Evolutionary conservation across 2,797 vertebrate genomes (phyloP).

Genomic region (Oryzias sinensis): DNA sequence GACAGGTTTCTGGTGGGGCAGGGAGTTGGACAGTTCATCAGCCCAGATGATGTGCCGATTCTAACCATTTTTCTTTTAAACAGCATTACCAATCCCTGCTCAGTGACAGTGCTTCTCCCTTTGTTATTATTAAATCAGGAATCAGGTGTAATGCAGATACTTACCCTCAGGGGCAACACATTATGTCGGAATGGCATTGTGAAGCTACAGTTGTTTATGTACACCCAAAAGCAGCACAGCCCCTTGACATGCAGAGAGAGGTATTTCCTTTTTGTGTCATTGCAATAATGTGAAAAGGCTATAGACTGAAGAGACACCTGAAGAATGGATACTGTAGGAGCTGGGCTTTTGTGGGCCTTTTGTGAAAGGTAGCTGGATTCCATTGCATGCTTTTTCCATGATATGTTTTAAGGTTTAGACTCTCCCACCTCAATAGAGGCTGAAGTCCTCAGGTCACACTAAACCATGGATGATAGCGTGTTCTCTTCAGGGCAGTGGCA

Average conservation of each 20-base stretch:
- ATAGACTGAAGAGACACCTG: slow-evolving; percentile 61
- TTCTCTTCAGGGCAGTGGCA: slow-evolving; percentile 77
- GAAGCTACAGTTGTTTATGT: slow-evolving; percentile 74
- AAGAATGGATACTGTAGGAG: slow-evolving; percentile 59
- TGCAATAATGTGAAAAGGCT: slow-evolving; percentile 76
- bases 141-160: slow-evolving; percentile 50
- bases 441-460: slow-evolving; percentile 37
- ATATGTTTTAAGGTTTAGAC: slow-evolving; percentile 67
- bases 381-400: slow-evolving; percentile 77
- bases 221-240: slow-evolving; percentile 75
- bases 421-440: slow-evolving; percentile 52
- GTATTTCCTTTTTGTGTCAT: slow-evolving; percentile 67
- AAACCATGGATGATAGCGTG: slow-evolving; percentile 78
- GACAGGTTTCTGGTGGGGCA: slow-evolving; percentile 53
- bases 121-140: slow-evolving; percentile 50
- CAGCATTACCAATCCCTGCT: slow-evolving; percentile 67
- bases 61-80: slow-evolving; percentile 59
- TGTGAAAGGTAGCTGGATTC: slow-evolving; percentile 72
- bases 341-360: slow-evolving; percentile 43
- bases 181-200: slow-evolving; percentile 68
- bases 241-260: slow-evolving; percentile 80
- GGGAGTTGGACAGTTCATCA: slow-evolving; percentile 58
- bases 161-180: slow-evolving; percentile 54
- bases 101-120: slow-evolving; percentile 50
- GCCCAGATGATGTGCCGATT: slow-evolving; percentile 62